Conservation (phyloP, 2,113 vertebrate genomes). For the Microtus ochrogaster region DNA sequence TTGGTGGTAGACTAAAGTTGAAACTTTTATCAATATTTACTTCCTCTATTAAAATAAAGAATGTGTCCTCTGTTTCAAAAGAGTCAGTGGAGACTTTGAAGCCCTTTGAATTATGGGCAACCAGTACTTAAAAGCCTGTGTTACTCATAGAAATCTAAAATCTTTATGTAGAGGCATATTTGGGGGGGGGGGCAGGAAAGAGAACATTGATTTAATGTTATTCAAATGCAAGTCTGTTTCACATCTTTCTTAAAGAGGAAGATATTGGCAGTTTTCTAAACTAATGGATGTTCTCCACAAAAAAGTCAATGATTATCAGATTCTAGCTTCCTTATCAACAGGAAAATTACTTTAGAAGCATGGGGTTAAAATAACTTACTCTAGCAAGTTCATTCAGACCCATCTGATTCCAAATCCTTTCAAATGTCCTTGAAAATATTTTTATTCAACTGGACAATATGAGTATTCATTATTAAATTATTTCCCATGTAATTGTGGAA, state of each 20-base stretch:
- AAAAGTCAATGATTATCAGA: constrained; percentile 15
- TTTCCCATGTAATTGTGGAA: neutral
- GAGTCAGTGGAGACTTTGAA: constrained; percentile 34
- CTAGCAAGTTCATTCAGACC: constrained; percentile 17
- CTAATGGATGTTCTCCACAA: constrained; percentile 56
- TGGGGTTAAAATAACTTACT: constrained; percentile 49
- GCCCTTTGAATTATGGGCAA: constrained; percentile 8
- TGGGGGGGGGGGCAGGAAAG: neutral
- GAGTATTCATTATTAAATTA: neutral
- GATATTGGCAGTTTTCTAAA: constrained; percentile 57
- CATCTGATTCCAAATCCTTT: constrained; percentile 1
- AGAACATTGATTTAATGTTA: constrained; percentile 54
- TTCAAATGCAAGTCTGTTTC: constrained; percentile 62
- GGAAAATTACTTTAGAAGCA: constrained; percentile 34
- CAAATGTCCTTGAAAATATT: constrained; percentile 48
- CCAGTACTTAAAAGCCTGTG: constrained; percentile 12
- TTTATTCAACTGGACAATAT: neutral
- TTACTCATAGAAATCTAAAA: constrained; percentile 50
- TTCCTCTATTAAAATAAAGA: constrained; percentile 3
- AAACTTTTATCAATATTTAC: constrained; percentile 31
- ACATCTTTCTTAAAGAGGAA: constrained; percentile 37
- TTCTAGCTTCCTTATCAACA: constrained; percentile 49
- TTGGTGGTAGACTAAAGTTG: neutral
- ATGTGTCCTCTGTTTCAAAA: constrained; percentile 15
- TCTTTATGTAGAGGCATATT: constrained; percentile 47